Conservation (phyloP, 2,113 vertebrate genomes). For the Narcine bancroftii region DNA sequence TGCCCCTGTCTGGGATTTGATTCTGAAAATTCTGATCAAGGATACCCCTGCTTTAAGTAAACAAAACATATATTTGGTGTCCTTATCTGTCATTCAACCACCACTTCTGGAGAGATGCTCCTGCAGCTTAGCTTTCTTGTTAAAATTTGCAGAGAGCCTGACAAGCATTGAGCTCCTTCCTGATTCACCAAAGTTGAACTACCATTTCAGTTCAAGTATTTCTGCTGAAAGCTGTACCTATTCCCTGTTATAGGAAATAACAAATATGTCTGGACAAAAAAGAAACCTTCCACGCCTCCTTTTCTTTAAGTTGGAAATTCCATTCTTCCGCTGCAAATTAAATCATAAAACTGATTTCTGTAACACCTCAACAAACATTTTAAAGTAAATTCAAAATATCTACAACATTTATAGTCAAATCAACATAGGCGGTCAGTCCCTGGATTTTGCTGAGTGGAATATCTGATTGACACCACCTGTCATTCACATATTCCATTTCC, state of each 20-base stretch:
- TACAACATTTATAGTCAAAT: neutral
- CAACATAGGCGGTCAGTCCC: neutral
- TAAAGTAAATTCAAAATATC: neutral
- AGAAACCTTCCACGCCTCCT: too few species aligned
- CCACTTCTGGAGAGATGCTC: neutral
- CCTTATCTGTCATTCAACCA: neutral
- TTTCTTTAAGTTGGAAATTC: neutral
- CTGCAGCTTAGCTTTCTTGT: neutral
- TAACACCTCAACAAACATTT: neutral
- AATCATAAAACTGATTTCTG: neutral
- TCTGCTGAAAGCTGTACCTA: neutral
- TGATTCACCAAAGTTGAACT: neutral
- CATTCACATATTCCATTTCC: too few species aligned
- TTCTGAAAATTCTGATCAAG: constrained; percentile 1
- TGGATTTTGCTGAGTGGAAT: too few species aligned
- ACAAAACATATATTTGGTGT: neutral
- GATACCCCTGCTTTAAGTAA: constrained; percentile 22
- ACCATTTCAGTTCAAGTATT: neutral
- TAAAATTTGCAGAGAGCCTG: neutral
- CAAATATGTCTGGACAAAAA: neutral
- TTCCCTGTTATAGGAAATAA: neutral
- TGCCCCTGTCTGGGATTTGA: neutral
- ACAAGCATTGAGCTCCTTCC: too few species aligned
- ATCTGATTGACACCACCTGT: too few species aligned
- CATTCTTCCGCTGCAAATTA: neutral